Percentiles rank a stretch among this genome's conserved stretches.
Evolutionary conservation across 2,113 vertebrate species (phyloP).

Genomic region (Thymallus thymallus): DNA sequence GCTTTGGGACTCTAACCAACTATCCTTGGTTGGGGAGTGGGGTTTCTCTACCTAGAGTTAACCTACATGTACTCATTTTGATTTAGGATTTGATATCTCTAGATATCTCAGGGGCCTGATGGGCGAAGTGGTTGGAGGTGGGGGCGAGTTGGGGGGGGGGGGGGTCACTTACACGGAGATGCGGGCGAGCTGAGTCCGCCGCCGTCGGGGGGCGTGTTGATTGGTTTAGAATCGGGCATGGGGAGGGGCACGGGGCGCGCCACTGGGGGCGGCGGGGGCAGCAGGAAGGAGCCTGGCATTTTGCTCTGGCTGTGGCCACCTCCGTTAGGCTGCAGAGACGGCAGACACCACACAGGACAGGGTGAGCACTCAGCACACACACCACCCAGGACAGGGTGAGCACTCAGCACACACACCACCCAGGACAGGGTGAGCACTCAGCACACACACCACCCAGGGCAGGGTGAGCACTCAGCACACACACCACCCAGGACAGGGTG

Average conservation of each 20-base stretch:
- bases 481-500: constrained; percentile 15
- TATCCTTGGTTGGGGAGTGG: background rate
- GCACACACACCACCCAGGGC: constrained; percentile 22
- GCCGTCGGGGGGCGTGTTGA: constrained; percentile 81
- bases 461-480: constrained; percentile 26
- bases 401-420: constrained; percentile 30
- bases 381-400: background rate
- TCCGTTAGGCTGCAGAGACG: constrained; percentile 81
- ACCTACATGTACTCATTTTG: background rate
- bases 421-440: constrained; percentile 10
- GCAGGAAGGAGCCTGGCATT: constrained; percentile 83
- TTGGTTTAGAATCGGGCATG: constrained; percentile 83
- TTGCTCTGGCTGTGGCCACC: constrained; percentile 76
- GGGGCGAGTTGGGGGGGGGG: constrained; percentile 46
- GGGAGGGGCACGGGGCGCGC: constrained; percentile 84
- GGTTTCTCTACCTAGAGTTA: background rate
- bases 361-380: constrained; percentile 29
- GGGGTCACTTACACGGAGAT: constrained; percentile 81
- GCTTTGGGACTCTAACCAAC: background rate
- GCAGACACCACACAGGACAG: background rate
- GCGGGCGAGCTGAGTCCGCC: constrained; percentile 79
- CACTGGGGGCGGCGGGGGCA: constrained; percentile 81
- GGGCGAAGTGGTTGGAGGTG: background rate
- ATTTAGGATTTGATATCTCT: background rate
- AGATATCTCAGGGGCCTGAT: background rate